Evolutionary conservation across 1,140 invertebrate species (phyloP).

Genomic region (Dufourea novaeangliae): DNA sequence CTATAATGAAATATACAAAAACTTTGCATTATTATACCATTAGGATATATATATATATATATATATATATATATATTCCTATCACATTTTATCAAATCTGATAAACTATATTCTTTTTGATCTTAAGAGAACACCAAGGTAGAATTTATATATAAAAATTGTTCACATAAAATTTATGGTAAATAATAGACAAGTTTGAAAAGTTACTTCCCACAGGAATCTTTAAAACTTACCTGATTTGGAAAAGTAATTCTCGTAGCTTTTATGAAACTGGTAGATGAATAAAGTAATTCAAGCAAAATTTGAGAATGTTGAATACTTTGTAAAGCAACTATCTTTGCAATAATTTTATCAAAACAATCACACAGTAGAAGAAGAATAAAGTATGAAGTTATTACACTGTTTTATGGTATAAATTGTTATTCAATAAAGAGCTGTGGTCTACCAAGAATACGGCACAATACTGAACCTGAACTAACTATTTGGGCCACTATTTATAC

Average conservation of each 20-base stretch:
- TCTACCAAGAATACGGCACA: conserved; percentile 33
- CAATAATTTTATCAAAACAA: conserved; percentile 19
- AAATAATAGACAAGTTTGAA: background rate
- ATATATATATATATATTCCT: conserved; percentile 33
- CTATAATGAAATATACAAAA: background rate
- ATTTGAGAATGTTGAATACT: background rate
- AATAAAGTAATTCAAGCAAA: conserved; percentile 23
- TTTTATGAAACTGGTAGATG: conserved; percentile 69
- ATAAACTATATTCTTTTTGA: background rate
- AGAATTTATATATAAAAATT: background rate
- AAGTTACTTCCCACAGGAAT: background rate
- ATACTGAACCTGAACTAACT: conserved; percentile 72
- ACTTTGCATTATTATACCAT: no score
- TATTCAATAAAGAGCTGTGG: background rate
- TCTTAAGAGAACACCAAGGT: background rate
- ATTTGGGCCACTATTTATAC: conserved; percentile 77
- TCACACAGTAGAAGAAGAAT: background rate
- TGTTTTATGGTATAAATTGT: background rate
- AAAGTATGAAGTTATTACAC: background rate
- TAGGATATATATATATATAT: no score
- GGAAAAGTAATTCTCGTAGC: conserved; percentile 77
- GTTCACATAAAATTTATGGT: background rate
- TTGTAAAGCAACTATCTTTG: conserved; percentile 11
- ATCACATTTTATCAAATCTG: conserved; percentile 31
- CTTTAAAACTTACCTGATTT: conserved; percentile 63